Percentiles rank a stretch among this genome's conserved stretches.
Evolutionary conservation across 2,888 invertebrate species (phyloP).

Genomic region (Dione vanillae): DNA sequence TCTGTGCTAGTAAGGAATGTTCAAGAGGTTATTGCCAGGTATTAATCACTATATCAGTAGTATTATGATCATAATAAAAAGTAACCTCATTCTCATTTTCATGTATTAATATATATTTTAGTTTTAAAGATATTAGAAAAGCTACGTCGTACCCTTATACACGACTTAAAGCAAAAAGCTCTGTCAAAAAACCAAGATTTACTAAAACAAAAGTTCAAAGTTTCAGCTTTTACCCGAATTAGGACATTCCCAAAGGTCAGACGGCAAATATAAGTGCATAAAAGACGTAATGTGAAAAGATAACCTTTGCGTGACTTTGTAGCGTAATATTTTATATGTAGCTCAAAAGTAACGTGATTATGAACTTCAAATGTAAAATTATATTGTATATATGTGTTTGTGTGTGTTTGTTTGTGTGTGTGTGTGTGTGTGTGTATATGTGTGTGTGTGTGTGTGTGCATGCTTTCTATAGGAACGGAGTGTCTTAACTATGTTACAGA

Average conservation of each 20-base stretch:
- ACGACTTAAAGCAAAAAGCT: too few relatives aligned
- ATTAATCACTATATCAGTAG: not conserved
- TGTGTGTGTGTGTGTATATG: too few relatives aligned
- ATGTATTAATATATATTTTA: too few relatives aligned
- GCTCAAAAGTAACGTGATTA: not conserved
- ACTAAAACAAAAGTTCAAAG: not conserved
- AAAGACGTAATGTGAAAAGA: not conserved
- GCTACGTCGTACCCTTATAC: too few relatives aligned
- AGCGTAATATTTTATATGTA: not conserved
- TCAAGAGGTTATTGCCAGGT: not conserved
- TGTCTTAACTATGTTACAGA: not conserved
- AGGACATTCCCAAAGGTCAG: conserved; percentile 6
- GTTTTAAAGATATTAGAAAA: too few relatives aligned
- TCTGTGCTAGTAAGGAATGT: not conserved
- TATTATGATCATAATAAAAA: too few relatives aligned
- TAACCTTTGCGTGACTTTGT: not conserved
- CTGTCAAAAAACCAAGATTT: too few relatives aligned
- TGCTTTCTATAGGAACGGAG: too few relatives aligned
- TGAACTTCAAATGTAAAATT: not conserved
- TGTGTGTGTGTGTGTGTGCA: too few relatives aligned
- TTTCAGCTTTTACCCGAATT: not conserved
- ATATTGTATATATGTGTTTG: too few relatives aligned
- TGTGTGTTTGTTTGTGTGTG: too few relatives aligned
- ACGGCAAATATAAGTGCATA: not conserved
- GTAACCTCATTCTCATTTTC: too few relatives aligned